phyloP scores from a whole-genome alignment of 2,113 vertebrate species.

The Fulica atra region DNA sequence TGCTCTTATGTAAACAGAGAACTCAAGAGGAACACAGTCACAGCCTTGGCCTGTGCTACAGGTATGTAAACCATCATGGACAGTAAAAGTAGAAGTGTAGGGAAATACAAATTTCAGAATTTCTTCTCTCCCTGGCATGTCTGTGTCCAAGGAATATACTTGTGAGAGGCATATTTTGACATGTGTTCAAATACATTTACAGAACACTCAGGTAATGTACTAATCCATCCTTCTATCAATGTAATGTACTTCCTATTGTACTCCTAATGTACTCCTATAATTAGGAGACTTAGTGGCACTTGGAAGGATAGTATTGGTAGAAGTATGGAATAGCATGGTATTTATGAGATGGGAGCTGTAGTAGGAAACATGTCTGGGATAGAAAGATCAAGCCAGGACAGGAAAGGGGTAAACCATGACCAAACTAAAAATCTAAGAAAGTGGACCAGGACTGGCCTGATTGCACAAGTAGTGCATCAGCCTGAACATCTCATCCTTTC shows the following conservation, averaged over 20 bases:
- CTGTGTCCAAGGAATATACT: neutral
- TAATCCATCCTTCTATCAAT: neutral
- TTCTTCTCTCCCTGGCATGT: neutral
- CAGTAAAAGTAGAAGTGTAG: fast-evolving
- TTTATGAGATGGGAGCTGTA: neutral
- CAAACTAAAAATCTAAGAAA: neutral
- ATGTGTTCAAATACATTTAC: neutral
- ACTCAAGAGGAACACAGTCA: neutral
- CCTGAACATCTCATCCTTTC: neutral
- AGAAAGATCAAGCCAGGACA: neutral
- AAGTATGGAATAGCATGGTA: neutral
- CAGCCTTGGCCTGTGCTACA: neutral
- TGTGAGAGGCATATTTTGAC: neutral
- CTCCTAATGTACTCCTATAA: too few species aligned
- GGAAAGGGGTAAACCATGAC: neutral
- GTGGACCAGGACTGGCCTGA: neutral
- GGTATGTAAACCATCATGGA: neutral
- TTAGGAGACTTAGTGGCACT: neutral
- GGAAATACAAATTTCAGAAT: neutral
- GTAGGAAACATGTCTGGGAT: neutral
- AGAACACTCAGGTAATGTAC: neutral
- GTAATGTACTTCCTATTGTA: neutral
- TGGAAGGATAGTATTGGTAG: neutral
- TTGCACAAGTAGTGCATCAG: neutral
- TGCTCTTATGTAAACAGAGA: neutral